Evolutionary conservation across 2,113 vertebrate genomes (phyloP), one percentile per base, ranked within the genome.

Genomic region (Girardinichthys multiradiatus): DNA sequence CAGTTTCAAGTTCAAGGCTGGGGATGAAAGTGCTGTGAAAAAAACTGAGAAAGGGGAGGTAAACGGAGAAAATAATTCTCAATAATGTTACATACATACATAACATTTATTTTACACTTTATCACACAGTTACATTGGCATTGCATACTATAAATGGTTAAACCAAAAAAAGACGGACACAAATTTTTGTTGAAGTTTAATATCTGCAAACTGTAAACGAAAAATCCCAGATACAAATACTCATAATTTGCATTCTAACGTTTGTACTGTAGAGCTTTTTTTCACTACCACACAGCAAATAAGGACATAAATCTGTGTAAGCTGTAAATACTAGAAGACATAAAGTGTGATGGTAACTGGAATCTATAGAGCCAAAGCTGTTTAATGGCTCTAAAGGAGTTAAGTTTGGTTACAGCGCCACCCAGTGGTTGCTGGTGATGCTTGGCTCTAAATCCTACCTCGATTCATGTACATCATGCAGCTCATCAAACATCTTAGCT

Each of bases 391-490:
- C 5, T 2, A 3, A 57, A n/a, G 13, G 9, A 9, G 3, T 81
- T 89, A 69, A 24, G 77, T 84, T 83, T 69, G 82, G 54, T 62
- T 71, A 59, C 70, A 86, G 86, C 88, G 2, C 79, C 87, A 69
- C 64, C 77, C 81, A 19, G 82, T 84, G 91, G 74, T 59, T 21
- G 24, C 27, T 1, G 9, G 13, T 54, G 42, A 4, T 45, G 42
- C 4, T 45, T 17, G 0, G 17, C 35, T 67, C 10, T 28, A 2
- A 51, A 1, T 31, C 28, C 48, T 61, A 80, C 57, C 35, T 68
- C 59, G 58, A 64, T 8, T 1, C 45, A 9, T 42, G 45, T 26
- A 63, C 4, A 37, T 13, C 4, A 37, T 63, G 11, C 31, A 63
- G 2, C 15, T 15, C 39, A 42, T 14, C 6, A 6, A n/a, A n/a